Evolutionary conservation across 1,140 invertebrate species (phyloP).

Genomic region (Caerostris extrusa): DNA sequence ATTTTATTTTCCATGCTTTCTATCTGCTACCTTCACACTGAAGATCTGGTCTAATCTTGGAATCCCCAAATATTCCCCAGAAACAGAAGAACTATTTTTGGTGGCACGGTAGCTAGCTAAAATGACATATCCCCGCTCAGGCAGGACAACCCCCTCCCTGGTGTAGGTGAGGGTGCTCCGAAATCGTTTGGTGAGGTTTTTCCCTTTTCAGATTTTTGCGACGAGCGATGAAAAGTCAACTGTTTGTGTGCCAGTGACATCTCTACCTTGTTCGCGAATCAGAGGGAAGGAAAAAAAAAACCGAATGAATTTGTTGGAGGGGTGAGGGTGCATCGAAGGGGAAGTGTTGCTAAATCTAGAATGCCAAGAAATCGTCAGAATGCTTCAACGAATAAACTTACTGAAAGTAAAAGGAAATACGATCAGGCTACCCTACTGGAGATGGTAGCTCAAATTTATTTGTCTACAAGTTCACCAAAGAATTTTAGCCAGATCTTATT

Average conservation of each 20-base stretch:
- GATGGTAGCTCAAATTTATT: no score
- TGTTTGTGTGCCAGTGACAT: not conserved
- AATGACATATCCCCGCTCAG: not conserved
- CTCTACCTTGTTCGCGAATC: not conserved
- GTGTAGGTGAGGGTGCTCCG: not conserved
- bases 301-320: not conserved
- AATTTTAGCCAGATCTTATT: no score
- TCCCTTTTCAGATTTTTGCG: not conserved
- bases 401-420: no score
- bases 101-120: not conserved
- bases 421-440: no score
- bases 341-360: not conserved
- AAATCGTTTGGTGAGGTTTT: not conserved
- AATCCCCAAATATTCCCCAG: not conserved
- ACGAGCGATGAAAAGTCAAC: not conserved
- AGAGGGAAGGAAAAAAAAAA: not conserved
- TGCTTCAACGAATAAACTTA: no score
- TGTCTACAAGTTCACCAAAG: no score
- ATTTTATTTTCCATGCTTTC: no score
- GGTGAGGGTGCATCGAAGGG: not conserved
- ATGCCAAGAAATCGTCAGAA: not conserved
- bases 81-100: not conserved
- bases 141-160: not conserved
- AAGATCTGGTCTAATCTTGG: slow-evolving; percentile 16
- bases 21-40: not conserved